Conservation (phyloP, 2,113 vertebrate species). For the Rhegmatorhina hoffmannsi region DNA sequence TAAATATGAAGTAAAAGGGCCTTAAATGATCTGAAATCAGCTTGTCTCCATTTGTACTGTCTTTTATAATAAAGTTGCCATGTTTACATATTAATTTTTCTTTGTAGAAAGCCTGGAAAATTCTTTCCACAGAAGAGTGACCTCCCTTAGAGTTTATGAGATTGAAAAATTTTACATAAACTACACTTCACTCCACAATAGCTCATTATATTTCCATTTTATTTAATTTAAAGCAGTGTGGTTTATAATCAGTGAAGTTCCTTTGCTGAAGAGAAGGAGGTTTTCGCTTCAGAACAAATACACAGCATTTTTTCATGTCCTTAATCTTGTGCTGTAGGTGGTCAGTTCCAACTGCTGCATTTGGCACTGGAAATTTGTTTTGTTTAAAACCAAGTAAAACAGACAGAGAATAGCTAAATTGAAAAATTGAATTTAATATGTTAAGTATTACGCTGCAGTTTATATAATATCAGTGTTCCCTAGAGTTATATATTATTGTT, state of each 20-base stretch:
- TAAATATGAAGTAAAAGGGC: conserved; percentile 31
- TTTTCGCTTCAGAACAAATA: conserved; percentile 60
- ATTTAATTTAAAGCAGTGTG: conserved; percentile 49
- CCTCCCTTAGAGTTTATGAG: conserved; percentile 11
- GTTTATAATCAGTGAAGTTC: conserved; percentile 45
- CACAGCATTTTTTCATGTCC: conserved; percentile 65
- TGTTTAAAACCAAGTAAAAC: conserved; percentile 69
- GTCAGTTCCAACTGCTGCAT: conserved; percentile 59
- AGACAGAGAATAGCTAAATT: conserved; percentile 63
- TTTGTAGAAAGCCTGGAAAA: not conserved
- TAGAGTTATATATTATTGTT: conserved; percentile 33
- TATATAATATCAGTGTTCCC: conserved; percentile 57
- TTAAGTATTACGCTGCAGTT: conserved; percentile 57
- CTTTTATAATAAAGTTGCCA: not conserved
- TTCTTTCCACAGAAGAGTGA: conserved; percentile 24
- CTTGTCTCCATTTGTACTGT: not conserved
- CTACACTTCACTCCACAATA: conserved; percentile 25
- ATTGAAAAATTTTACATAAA: conserved; percentile 48
- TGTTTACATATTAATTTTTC: not conserved
- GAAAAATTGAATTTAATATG: conserved; percentile 63
- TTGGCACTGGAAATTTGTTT: conserved; percentile 55
- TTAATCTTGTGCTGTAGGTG: conserved; percentile 62
- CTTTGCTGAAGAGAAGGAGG: not conserved
- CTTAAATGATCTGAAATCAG: not conserved
- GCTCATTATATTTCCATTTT: conserved; percentile 53